Percentiles rank a stretch among this genome's conserved stretches.
Conservation (phyloP, 2,888 invertebrate genomes). For the Phragmatobia fuliginosa region DNA sequence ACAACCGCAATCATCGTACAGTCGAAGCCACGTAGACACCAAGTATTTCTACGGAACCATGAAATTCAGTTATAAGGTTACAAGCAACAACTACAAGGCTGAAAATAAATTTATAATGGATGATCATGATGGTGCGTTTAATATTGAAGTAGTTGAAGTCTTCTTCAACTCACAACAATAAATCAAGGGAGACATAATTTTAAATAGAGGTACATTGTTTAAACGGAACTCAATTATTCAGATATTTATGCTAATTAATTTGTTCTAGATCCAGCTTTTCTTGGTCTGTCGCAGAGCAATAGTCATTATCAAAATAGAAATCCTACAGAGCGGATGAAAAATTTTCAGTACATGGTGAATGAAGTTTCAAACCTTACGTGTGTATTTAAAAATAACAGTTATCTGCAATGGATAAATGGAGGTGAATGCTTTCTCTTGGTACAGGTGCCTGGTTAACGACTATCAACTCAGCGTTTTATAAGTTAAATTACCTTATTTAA, state of each 20-base stretch:
- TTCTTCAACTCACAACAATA: no score
- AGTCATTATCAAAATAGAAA: neutral
- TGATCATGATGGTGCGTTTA: neutral
- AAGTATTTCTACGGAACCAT: neutral
- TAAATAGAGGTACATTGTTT: neutral
- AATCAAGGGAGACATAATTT: neutral
- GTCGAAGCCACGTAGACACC: neutral
- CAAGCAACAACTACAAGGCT: no score
- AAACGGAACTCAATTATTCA: no score
- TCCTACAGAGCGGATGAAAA: neutral
- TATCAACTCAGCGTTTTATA: neutral
- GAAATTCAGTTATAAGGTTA: neutral
- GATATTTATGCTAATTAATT: neutral
- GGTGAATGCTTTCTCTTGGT: neutral
- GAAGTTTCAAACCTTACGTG: neutral
- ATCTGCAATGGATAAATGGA: neutral
- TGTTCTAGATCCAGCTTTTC: neutral
- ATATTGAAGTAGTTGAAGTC: neutral
- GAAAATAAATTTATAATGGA: neutral
- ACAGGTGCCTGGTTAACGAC: neutral
- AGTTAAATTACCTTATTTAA: neutral
- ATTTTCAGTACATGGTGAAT: neutral
- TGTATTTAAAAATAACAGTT: neutral
- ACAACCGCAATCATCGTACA: neutral
- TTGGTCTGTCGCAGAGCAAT: neutral